These are phyloP conservation scores for Poliocrania exsul DNA, from an alignment of 2,797 vertebrate genomes.

Conservation along the genomic window DNA sequence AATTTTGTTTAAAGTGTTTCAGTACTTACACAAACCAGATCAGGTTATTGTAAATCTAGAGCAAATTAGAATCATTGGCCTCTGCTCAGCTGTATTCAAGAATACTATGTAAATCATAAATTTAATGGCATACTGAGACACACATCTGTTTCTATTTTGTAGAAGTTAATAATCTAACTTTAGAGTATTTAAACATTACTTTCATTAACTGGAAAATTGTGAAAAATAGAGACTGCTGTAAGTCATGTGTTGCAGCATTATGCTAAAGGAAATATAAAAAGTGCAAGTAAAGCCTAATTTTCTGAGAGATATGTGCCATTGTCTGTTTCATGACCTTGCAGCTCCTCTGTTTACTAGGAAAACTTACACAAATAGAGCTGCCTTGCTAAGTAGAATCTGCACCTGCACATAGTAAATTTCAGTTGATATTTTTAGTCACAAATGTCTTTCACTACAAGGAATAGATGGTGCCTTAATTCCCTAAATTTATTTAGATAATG, in stretches of 20 bases:
- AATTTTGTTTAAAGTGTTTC: slow-evolving; percentile 91
- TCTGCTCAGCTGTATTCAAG: slow-evolving; percentile 90
- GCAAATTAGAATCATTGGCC: slow-evolving; percentile 95
- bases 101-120: slow-evolving; percentile 94
- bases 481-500: slow-evolving; percentile 26
- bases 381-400: slow-evolving; percentile 55
- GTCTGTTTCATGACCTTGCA: slow-evolving; percentile 59
- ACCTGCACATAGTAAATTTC: slow-evolving; percentile 66
- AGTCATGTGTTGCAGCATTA: slow-evolving; percentile 59
- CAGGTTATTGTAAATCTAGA: slow-evolving; percentile 89
- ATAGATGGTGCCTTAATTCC: slow-evolving; percentile 50
- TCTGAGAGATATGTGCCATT: slow-evolving; percentile 31
- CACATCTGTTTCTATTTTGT: slow-evolving; percentile 98
- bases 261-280: slow-evolving; percentile 63
- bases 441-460: slow-evolving; percentile 43
- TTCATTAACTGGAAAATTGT: slow-evolving; percentile 82
- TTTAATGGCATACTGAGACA: slow-evolving; percentile 92
- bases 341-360: slow-evolving; percentile 40
- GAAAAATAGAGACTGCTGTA: slow-evolving; percentile 68
- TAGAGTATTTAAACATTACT: slow-evolving; percentile 89
- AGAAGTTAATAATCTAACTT: slow-evolving; percentile 89
- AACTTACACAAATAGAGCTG: slow-evolving; percentile 55
- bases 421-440: slow-evolving; percentile 53
- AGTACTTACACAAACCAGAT: slow-evolving; percentile 92
- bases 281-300: slow-evolving; percentile 42